phyloP scores from a whole-genome alignment of 2,888 invertebrate genomes.

The Drosophila kambysellisi region DNA sequence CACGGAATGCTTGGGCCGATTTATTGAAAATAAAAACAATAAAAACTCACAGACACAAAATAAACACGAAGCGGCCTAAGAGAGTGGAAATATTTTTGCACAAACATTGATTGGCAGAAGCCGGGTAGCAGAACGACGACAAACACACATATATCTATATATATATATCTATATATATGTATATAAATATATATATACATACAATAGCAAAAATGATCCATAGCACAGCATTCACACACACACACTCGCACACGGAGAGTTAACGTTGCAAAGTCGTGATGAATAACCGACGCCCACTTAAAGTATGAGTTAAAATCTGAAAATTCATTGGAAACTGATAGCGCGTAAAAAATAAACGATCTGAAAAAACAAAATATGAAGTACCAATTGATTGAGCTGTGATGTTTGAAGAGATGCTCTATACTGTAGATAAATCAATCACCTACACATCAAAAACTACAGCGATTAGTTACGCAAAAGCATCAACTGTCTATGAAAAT shows the following conservation, averaged over 20 bases:
- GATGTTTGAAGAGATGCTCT: constrained; percentile 34
- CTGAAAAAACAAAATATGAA: constrained; percentile 62
- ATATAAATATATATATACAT: neutral
- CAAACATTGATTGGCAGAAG: constrained; percentile 80
- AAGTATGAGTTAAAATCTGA: constrained; percentile 56
- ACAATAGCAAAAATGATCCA: constrained; percentile 22
- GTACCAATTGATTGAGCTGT: constrained; percentile 55
- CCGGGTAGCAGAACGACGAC: constrained; percentile 22
- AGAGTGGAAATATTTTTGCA: constrained; percentile 76
- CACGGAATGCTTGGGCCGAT: constrained; percentile 63
- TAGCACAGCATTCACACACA: neutral
- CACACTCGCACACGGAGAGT: constrained; percentile 7
- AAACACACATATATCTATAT: constrained; percentile 30
- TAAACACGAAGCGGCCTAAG: constrained; percentile 62
- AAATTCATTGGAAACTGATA: constrained; percentile 82
- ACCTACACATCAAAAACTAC: constrained; percentile 1
- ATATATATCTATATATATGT: neutral
- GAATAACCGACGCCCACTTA: constrained; percentile 56
- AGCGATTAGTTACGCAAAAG: neutral
- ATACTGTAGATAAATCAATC: constrained; percentile 5
- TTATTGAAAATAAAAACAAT: constrained; percentile 75
- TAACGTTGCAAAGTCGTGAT: constrained; percentile 56
- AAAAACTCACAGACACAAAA: constrained; percentile 25
- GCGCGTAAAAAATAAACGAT: constrained; percentile 80
- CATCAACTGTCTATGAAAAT: neutral